phyloP scores from a whole-genome alignment of 2,797 vertebrate species.

The Enteromius treurensis region DNA sequence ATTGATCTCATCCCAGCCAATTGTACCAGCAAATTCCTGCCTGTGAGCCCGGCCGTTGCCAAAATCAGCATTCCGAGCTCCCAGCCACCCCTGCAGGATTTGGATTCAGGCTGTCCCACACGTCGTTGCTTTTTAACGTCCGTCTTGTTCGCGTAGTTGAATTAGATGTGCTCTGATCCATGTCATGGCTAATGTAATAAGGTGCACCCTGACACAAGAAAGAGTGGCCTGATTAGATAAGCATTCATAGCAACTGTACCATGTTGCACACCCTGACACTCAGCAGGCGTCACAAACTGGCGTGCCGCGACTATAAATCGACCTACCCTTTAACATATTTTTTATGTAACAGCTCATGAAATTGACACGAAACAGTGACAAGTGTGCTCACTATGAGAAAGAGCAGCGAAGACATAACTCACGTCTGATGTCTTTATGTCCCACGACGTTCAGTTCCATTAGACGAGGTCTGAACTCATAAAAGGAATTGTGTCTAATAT shows the following conservation, averaged over 20 bases:
- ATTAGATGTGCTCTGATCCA: constrained; percentile 54
- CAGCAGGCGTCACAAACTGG: constrained; percentile 22
- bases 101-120: constrained; percentile 20
- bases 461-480: constrained; percentile 24
- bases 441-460: constrained; percentile 39
- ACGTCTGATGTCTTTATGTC: constrained; percentile 45
- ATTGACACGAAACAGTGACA: constrained; percentile 46
- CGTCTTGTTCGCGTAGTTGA: constrained; percentile 39
- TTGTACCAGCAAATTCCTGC: constrained; percentile 23
- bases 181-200: constrained; percentile 53
- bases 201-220: constrained; percentile 51
- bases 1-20: constrained; percentile 16
- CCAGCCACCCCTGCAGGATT: constrained; percentile 20
- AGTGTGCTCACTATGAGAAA: constrained; percentile 26
- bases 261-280: constrained; percentile 42
- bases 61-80: constrained; percentile 29
- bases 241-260: constrained; percentile 39
- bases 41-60: background rate
- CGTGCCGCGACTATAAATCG: constrained; percentile 21
- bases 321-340: constrained; percentile 17
- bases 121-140: constrained; percentile 38
- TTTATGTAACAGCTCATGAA: constrained; percentile 39
- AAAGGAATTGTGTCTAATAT: constrained; percentile 17
- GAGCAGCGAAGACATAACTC: constrained; percentile 35
- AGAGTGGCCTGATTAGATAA: constrained; percentile 49